Evolutionary conservation across 1,140 invertebrate species (phyloP), one percentile per base, ranked within the genome.

Genomic region (Brachionus asplanchnoidis): DNA sequence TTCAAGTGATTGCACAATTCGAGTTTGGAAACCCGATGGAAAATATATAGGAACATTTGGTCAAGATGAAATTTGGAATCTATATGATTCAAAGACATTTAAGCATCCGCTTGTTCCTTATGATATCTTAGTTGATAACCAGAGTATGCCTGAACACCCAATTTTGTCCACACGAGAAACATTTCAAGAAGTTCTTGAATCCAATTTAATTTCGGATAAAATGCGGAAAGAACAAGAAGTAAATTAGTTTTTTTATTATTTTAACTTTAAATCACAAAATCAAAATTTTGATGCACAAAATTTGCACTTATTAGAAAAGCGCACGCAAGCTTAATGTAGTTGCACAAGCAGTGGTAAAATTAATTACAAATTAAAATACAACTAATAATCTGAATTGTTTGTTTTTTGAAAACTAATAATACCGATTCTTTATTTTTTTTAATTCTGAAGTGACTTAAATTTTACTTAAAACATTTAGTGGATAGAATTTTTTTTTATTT

Each of bases 21-120:
- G 89, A 9, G 42, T 90, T 60, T 90, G 89, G 89, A 90, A 87
- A 26, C 85, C 86, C 26, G 86, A 89, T 20, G 89, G 89, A n/a
- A 86, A 89, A 75, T 90, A 89, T 86, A 86, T 90, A 32, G 89
- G 89, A 36, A 89, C 89, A 53, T 89, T 89, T 86, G 89, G 89
- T 46, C 89, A 90, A 85, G 87, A 87, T 44, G 88, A 89, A 50
- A 85, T 86, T 0, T 90, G 89, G 89, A 88, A 89, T 84, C 84
- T 90, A 5, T 88, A 88, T 85, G 89, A 89, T 60, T 85, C 87
- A 20, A 70, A 86, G 7, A 88, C 89, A 12, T 90, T 86, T 80
- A 86, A 88, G 60, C 89, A 90, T 84, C 89, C 89, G 23, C 89
- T 89, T 87, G 89, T 90, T 46, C 89, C 89, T 23, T 89, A 88